A percentile compares a stretch with the other conserved stretches of the same genome.
phyloP scores from a whole-genome alignment of 2,888 invertebrate species.

The Antitype chi region DNA sequence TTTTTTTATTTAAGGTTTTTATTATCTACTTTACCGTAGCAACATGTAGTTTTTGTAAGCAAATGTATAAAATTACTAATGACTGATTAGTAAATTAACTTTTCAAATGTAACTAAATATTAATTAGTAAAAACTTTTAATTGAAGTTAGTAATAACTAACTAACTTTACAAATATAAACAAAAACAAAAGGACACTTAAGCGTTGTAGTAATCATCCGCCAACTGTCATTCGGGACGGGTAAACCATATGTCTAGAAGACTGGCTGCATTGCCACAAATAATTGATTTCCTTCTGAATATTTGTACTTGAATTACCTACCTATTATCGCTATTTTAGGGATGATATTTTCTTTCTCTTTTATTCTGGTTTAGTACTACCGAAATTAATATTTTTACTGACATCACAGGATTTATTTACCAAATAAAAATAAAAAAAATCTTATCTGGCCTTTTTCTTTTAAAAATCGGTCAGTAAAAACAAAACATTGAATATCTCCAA shows the following conservation, averaged over 20 bases:
- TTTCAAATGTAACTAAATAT: too few species aligned
- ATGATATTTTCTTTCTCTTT: neutral
- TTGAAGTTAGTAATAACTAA: too few species aligned
- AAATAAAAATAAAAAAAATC: neutral
- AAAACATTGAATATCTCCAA: conserved; percentile 52
- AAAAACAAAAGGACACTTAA: too few species aligned
- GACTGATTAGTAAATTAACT: too few species aligned
- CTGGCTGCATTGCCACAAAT: too few species aligned
- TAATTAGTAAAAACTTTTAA: too few species aligned
- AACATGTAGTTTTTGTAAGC: too few species aligned
- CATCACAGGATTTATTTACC: neutral
- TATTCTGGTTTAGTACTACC: neutral
- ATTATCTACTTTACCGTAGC: neutral
- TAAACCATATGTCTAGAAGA: too few species aligned
- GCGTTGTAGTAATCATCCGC: too few species aligned
- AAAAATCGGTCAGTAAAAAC: conserved; percentile 28
- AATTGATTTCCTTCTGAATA: neutral
- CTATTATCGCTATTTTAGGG: neutral
- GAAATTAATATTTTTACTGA: neutral
- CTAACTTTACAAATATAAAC: too few species aligned
- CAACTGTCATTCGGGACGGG: too few species aligned
- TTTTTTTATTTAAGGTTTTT: neutral
- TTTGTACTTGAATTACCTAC: neutral
- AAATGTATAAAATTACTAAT: too few species aligned
- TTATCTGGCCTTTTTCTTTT: neutral